These are phyloP conservation scores for Coreius guichenoti DNA, from an alignment of 2,797 vertebrate genomes.

Conservation along the genomic window DNA sequence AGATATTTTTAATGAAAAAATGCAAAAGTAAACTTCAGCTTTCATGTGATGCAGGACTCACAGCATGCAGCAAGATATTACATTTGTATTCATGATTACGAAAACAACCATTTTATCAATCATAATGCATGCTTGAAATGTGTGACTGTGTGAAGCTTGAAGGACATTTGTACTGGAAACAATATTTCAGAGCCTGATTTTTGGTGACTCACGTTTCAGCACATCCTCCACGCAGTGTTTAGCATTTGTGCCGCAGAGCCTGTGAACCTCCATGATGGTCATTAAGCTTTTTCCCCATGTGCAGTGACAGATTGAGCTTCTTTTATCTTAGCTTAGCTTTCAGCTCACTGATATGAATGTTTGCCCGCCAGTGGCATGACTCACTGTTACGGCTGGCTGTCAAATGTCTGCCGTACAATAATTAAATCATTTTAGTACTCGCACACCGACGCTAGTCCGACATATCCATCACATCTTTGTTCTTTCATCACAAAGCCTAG, in stretches of 20 bases:
- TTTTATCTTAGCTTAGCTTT: conserved; percentile 42
- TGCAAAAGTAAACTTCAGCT: neutral
- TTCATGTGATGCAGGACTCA: neutral
- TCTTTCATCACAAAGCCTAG: conserved; percentile 21
- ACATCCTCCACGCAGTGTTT: conserved; percentile 7
- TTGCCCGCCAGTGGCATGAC: conserved; percentile 28
- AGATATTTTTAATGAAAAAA: neutral
- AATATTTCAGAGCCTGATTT: neutral
- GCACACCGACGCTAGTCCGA: conserved; percentile 5
- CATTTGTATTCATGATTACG: neutral
- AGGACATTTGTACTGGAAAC: neutral
- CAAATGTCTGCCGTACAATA: conserved; percentile 41
- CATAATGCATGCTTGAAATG: conserved; percentile 1
- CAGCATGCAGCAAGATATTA: neutral
- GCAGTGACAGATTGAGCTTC: conserved; percentile 19
- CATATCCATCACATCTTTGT: conserved; percentile 30
- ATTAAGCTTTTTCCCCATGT: conserved; percentile 25
- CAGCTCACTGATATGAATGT: conserved; percentile 26
- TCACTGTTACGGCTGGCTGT: conserved; percentile 49
- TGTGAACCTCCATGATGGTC: conserved; percentile 2
- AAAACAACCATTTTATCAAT: neutral
- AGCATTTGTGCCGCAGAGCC: neutral
- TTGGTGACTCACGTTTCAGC: conserved; percentile 13
- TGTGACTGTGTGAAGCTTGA: conserved; percentile 2
- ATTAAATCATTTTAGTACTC: conserved; percentile 40